A percentile compares a stretch with the other conserved stretches of the same genome.
Evolutionary conservation across 2,888 invertebrate genomes (phyloP).

Genomic region (Lamellibrachia columna): DNA sequence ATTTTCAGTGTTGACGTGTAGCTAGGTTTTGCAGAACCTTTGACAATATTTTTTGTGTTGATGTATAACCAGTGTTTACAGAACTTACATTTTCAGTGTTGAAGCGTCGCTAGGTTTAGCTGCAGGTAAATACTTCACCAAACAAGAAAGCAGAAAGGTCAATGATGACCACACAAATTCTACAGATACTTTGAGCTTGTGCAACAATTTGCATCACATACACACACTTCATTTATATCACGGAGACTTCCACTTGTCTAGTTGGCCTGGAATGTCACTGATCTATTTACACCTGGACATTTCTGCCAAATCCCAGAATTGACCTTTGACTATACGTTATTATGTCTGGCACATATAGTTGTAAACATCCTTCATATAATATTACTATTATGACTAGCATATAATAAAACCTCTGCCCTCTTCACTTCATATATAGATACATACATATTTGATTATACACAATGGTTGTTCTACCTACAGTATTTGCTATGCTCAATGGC

Average conservation of each 20-base stretch:
- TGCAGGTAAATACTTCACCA: neutral
- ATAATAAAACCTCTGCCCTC: neutral
- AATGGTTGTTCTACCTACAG: neutral
- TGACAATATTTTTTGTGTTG: neutral
- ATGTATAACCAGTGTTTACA: neutral
- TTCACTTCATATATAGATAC: neutral
- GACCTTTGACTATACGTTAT: neutral
- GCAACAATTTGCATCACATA: neutral
- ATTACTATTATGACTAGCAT: constrained; percentile 16
- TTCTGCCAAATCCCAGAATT: neutral
- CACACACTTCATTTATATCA: neutral
- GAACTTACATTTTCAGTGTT: neutral
- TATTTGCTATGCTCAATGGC: neutral
- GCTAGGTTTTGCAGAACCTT: neutral
- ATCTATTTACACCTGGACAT: neutral
- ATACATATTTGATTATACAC: neutral
- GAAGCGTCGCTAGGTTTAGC: neutral
- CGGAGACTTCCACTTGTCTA: neutral
- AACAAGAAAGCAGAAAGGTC: neutral
- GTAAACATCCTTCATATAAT: neutral
- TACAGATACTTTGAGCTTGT: constrained; percentile 6
- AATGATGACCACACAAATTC: neutral
- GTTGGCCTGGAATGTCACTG: constrained; percentile 11
- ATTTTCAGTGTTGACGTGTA: neutral
- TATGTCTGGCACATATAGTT: neutral